Conservation (phyloP, 1,140 invertebrate species). For the Aethina tumida region DNA sequence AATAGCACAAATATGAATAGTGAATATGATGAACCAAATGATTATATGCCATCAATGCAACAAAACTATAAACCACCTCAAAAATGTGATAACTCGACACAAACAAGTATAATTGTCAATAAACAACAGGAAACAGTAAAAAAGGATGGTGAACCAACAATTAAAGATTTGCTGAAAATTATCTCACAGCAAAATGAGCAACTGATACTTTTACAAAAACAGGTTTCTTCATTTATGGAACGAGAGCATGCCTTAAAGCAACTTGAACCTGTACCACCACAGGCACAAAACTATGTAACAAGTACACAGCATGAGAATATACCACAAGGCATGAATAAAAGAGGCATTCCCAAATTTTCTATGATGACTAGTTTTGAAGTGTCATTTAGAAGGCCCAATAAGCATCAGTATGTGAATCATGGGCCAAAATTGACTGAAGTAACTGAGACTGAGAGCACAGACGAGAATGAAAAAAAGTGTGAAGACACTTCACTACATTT, state of each 20-base stretch:
- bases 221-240: conserved; percentile 40
- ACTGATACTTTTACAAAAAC: conserved; percentile 42
- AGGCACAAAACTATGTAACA: conserved; percentile 11
- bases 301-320: conserved; percentile 22
- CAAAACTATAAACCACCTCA: neutral
- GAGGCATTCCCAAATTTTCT: conserved; percentile 47
- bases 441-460: conserved; percentile 17
- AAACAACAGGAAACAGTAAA: conserved; percentile 6
- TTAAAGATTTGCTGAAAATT: conserved; percentile 44
- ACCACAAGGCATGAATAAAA: conserved; percentile 39
- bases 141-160: conserved; percentile 38
- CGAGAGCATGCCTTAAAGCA: conserved; percentile 11
- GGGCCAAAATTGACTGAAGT: conserved; percentile 25
- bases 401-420: conserved; percentile 34
- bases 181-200: conserved; percentile 48
- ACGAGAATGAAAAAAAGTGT: conserved; percentile 8
- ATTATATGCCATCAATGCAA: neutral
- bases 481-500: conserved; percentile 43
- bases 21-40: too few relatives aligned
- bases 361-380: conserved; percentile 64
- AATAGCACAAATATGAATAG: too few relatives aligned
- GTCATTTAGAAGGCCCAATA: conserved; percentile 41
- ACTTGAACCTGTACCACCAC: conserved; percentile 13
- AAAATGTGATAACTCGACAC: conserved; percentile 6
- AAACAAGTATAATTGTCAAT: conserved; percentile 2